Percentiles rank a stretch among this genome's conserved stretches.
Conservation (phyloP, 2,888 invertebrate genomes). For the Augiades crinisus region DNA sequence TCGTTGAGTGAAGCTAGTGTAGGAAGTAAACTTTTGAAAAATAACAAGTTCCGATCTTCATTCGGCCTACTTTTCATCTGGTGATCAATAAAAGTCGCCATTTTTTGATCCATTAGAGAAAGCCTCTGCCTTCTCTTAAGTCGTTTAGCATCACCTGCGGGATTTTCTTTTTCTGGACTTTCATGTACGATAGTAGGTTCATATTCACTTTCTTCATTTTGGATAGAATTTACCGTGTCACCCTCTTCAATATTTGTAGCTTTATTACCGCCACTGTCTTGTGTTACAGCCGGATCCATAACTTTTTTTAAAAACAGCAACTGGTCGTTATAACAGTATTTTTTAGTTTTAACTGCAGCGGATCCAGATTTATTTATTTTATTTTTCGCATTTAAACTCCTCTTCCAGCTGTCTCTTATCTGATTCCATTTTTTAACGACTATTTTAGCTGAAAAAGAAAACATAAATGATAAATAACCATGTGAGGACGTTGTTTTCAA, state of each 20-base stretch:
- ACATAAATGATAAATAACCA: too few relatives aligned
- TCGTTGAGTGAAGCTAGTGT: conserved; percentile 28
- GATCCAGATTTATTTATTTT: conserved; percentile 16
- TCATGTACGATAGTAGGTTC: conserved; percentile 19
- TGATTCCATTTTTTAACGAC: conserved; percentile 19
- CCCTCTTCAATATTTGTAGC: not conserved
- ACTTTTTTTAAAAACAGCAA: conserved; percentile 7
- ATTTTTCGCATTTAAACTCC: not conserved
- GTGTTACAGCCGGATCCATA: not conserved
- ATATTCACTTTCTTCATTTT: conserved; percentile 13
- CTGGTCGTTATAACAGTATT: conserved; percentile 10
- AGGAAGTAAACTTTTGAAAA: conserved; percentile 27
- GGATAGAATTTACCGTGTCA: conserved; percentile 11
- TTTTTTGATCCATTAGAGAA: conserved; percentile 25
- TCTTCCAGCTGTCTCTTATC: conserved; percentile 3
- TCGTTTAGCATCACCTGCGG: conserved; percentile 22
- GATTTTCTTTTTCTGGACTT: conserved; percentile 28
- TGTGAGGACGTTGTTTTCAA: too few relatives aligned
- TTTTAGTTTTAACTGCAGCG: not conserved
- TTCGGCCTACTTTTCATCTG: conserved; percentile 27
- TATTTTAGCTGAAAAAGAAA: conserved; percentile 31
- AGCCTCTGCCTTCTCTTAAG: conserved; percentile 14
- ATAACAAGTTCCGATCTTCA: conserved; percentile 27
- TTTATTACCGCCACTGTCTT: not conserved
- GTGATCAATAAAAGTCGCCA: conserved; percentile 28